Evolutionary conservation across 1,140 invertebrate genomes (phyloP).

Genomic region (Lepidostoma basale): DNA sequence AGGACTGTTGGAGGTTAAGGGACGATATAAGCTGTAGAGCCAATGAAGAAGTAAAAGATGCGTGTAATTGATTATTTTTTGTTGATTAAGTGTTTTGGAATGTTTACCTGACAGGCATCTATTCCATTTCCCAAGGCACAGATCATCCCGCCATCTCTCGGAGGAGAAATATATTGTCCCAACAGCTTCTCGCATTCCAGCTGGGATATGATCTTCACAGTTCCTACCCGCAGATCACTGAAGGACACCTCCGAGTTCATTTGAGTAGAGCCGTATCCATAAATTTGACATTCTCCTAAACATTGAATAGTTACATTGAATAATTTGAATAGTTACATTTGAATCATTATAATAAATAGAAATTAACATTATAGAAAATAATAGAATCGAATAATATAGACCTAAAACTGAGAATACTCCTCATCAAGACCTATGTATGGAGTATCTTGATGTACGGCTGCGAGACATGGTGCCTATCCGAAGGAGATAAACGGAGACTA

Average conservation of each 20-base stretch:
- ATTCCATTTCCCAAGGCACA: constrained; percentile 53
- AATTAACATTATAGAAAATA: no score
- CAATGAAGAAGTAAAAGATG: not conserved
- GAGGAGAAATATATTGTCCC: constrained; percentile 52
- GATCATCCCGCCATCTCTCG: constrained; percentile 51
- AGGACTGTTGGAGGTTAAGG: not conserved
- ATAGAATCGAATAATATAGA: no score
- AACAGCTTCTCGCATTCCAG: constrained; percentile 50
- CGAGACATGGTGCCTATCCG: no score
- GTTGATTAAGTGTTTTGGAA: not conserved
- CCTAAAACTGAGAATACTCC: no score
- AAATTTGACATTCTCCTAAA: constrained; percentile 54
- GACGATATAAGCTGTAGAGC: not conserved
- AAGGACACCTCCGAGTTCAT: constrained; percentile 46
- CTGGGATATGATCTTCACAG: constrained; percentile 51
- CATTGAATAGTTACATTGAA: no score
- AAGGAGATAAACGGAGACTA: no score
- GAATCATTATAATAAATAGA: no score
- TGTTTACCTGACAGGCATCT: constrained; percentile 56
- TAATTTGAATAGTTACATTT: no score
- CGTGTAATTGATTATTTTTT: not conserved
- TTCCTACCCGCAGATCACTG: constrained; percentile 48
- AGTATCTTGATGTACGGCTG: no score
- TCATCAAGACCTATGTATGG: no score
- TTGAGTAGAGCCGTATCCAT: constrained; percentile 53